Conservation (phyloP, 2,797 vertebrate species). For the Sphaeramia orbicularis region DNA sequence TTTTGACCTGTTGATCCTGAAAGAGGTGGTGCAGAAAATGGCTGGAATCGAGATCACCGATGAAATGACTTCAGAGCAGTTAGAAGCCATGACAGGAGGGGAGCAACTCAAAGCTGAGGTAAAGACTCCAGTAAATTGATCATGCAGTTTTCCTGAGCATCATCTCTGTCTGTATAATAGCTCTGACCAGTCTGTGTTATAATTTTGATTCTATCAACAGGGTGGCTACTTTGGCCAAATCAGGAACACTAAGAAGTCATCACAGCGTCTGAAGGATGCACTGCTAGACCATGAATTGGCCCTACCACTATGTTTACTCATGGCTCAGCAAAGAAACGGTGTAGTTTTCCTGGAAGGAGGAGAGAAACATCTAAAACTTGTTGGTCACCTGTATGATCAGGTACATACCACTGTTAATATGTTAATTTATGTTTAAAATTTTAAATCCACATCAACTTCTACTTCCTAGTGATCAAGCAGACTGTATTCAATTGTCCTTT, state of each 20-base stretch:
- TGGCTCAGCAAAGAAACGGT: constrained; percentile 98
- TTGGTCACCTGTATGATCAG: constrained; percentile 99
- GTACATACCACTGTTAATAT: constrained; percentile 62
- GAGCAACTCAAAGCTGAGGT: constrained; percentile 99
- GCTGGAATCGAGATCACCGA: constrained; percentile 99
- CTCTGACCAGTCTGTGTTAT: neutral
- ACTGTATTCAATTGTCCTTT: neutral
- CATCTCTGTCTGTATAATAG: neutral
- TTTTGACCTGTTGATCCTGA: constrained; percentile 98
- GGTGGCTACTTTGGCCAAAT: constrained; percentile 99
- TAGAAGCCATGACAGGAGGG: constrained; percentile 99
- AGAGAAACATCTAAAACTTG: constrained; percentile 98
- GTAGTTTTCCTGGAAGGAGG: constrained; percentile 98
- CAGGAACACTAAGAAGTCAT: constrained; percentile 99
- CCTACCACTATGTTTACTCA: constrained; percentile 95
- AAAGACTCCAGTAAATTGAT: neutral
- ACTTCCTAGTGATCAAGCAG: neutral
- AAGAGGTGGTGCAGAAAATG: constrained; percentile 99
- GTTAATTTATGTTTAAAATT: neutral
- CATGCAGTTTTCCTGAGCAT: neutral
- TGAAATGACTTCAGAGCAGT: constrained; percentile 97
- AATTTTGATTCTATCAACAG: constrained; percentile 74
- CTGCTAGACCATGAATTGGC: constrained; percentile 96
- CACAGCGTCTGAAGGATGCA: constrained; percentile 95
- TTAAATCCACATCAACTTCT: too few relatives aligned